A percentile compares a stretch with the other conserved stretches of the same genome.
Evolutionary conservation across 2,797 vertebrate species (phyloP).

Genomic region (Danionella dracula): DNA sequence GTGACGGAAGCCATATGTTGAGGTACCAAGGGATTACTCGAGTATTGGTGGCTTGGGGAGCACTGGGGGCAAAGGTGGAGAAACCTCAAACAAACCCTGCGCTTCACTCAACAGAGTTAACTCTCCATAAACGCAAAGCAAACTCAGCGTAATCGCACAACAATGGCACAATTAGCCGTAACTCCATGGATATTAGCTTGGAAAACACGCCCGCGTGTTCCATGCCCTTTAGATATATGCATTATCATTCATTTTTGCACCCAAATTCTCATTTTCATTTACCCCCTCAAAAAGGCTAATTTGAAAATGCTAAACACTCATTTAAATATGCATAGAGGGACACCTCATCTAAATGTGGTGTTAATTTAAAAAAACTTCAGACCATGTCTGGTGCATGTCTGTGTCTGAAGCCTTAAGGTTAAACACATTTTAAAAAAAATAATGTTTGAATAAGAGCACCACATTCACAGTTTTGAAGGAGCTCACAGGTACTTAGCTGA

Average conservation of each 20-base stretch:
- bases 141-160: conserved; percentile 84
- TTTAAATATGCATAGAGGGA: conserved; percentile 74
- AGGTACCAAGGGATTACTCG: conserved; percentile 60
- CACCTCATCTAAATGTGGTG: conserved; percentile 41
- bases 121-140: conserved; percentile 71
- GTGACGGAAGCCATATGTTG: conserved; percentile 66
- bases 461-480: conserved; percentile 45
- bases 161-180: conserved; percentile 87
- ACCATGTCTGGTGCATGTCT: conserved; percentile 46
- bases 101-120: conserved; percentile 48
- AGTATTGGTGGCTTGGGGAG: conserved; percentile 61
- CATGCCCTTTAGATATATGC: conserved; percentile 52
- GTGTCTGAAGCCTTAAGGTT: conserved; percentile 41
- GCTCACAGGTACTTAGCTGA: conserved; percentile 34
- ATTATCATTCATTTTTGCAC: conserved; percentile 69
- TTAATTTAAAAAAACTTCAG: conserved; percentile 54
- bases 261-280: conserved; percentile 42
- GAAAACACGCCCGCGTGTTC: conserved; percentile 61
- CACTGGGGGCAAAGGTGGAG: conserved; percentile 51
- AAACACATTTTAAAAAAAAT: conserved; percentile 20
- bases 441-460: conserved; percentile 4
- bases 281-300: conserved; percentile 53
- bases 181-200: conserved; percentile 70
- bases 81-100: conserved; percentile 67
- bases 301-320: conserved; percentile 69